Evolutionary conservation across 1,140 invertebrate species (phyloP).

Genomic region (Acromyrmex heyeri): DNA sequence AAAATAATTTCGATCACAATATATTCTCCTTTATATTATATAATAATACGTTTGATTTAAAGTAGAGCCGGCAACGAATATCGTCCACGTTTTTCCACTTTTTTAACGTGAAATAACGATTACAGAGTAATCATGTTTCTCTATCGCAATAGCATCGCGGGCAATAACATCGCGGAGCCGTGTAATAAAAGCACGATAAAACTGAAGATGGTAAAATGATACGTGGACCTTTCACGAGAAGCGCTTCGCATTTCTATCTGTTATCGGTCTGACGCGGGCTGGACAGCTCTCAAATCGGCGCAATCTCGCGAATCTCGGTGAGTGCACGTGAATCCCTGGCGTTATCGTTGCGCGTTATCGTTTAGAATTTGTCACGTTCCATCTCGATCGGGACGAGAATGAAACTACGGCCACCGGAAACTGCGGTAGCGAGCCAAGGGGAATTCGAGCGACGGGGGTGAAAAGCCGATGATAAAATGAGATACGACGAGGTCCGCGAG

Average conservation of each 20-base stretch:
- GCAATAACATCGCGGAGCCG: neutral
- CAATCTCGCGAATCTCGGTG: conserved; percentile 41
- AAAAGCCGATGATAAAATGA: conserved; percentile 44
- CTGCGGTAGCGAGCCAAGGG: neutral
- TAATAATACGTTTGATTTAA: too few relatives aligned
- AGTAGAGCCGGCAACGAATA: too few relatives aligned
- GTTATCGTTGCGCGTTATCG: conserved; percentile 33
- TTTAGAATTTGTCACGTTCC: conserved; percentile 46
- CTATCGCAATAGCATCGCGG: neutral
- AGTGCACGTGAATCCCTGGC: conserved; percentile 11
- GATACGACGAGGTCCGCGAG: conserved; percentile 34
- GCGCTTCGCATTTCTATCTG: conserved; percentile 36
- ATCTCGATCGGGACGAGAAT: neutral
- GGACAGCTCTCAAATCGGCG: conserved; percentile 22
- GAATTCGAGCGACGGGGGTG: conserved; percentile 3
- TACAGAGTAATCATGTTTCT: conserved; percentile 1
- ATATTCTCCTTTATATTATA: too few relatives aligned
- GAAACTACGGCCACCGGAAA: neutral
- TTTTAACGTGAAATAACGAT: neutral
- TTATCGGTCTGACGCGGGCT: conserved; percentile 23
- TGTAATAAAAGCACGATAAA: conserved; percentile 38
- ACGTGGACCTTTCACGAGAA: conserved; percentile 23
- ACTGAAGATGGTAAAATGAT: neutral
- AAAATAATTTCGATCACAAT: too few relatives aligned
- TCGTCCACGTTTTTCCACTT: too few relatives aligned